phyloP scores from a whole-genome alignment of 2,113 vertebrate species.

The Muscicapa adusta region DNA sequence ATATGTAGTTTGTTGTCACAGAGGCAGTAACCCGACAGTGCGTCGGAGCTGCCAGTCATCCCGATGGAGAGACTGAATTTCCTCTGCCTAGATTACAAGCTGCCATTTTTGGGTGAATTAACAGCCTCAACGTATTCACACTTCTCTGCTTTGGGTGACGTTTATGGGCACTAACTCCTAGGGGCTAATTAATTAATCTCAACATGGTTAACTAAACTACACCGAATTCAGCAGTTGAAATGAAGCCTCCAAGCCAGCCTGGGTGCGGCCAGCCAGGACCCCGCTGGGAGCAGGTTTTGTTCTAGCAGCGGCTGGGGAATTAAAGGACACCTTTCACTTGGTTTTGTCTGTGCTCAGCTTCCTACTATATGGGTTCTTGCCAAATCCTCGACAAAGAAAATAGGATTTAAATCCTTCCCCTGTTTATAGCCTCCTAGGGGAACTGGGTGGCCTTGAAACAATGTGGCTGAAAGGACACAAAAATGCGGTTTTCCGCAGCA shows the following conservation, averaged over 20 bases:
- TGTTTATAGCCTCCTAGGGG: constrained; percentile 53
- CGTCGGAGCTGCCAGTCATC: constrained; percentile 59
- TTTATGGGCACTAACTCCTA: constrained; percentile 75
- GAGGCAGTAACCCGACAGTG: constrained; percentile 36
- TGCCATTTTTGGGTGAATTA: constrained; percentile 75
- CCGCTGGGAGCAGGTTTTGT: constrained; percentile 65
- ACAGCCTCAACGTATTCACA: constrained; percentile 71
- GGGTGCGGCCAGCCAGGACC: constrained; percentile 59
- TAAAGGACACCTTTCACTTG: constrained; percentile 74
- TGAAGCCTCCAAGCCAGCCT: constrained; percentile 54
- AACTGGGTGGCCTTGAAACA: constrained; percentile 59
- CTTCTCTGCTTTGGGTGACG: constrained; percentile 73
- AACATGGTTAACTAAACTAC: constrained; percentile 74
- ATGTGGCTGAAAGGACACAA: constrained; percentile 57
- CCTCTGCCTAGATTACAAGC: constrained; percentile 68
- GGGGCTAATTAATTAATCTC: constrained; percentile 82
- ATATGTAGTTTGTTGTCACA: constrained; percentile 54
- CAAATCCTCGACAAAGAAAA: constrained; percentile 63
- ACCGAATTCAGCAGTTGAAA: constrained; percentile 60
- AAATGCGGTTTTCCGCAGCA: constrained; percentile 26
- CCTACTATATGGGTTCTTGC: constrained; percentile 64
- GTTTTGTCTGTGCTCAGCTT: constrained; percentile 65
- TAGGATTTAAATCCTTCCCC: constrained; percentile 70
- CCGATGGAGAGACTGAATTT: constrained; percentile 60
- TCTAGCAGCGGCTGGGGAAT: constrained; percentile 63